A percentile compares a stretch with the other conserved stretches of the same genome.
Evolutionary conservation across 2,888 invertebrate species (phyloP).

Genomic region (Drosophila limbata): DNA sequence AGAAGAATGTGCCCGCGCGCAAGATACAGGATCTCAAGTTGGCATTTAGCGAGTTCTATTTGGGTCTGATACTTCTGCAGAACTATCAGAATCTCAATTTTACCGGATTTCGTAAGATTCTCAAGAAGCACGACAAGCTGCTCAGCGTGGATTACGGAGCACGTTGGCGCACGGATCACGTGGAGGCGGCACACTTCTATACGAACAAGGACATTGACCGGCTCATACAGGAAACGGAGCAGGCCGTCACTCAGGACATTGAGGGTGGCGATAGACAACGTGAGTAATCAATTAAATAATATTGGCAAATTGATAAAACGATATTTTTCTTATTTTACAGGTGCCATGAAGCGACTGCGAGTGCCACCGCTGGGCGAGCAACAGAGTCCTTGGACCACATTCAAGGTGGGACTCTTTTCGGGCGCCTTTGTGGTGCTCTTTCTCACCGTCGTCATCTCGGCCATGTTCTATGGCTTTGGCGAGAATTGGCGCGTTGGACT

Average conservation of each 20-base stretch:
- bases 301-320: neutral
- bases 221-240: slow-evolving; percentile 91
- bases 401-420: slow-evolving; percentile 93
- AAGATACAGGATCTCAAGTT: slow-evolving; percentile 93
- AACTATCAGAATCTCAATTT: slow-evolving; percentile 96
- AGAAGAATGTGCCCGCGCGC: slow-evolving; percentile 87
- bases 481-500: slow-evolving; percentile 90
- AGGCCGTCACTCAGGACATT: slow-evolving; percentile 88
- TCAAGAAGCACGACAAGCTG: slow-evolving; percentile 95
- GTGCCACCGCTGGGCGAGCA: slow-evolving; percentile 95
- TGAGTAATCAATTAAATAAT: slow-evolving; percentile 1
- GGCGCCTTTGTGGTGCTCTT: slow-evolving; percentile 92
- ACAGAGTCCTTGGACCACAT: slow-evolving; percentile 93
- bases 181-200: slow-evolving; percentile 93
- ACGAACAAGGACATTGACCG: slow-evolving; percentile 94
- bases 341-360: slow-evolving; percentile 93
- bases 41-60: slow-evolving; percentile 96
- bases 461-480: slow-evolving; percentile 86
- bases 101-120: slow-evolving; percentile 95
- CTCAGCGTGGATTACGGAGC: slow-evolving; percentile 90
- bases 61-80: slow-evolving; percentile 93
- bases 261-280: slow-evolving; percentile 92
- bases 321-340: slow-evolving; percentile 65
- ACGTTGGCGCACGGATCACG: slow-evolving; percentile 91
- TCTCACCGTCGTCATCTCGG: slow-evolving; percentile 90